A percentile compares a stretch with the other conserved stretches of the same genome.
phyloP scores from a whole-genome alignment of 1,140 invertebrate species.

The Drosophila takahashii region DNA sequence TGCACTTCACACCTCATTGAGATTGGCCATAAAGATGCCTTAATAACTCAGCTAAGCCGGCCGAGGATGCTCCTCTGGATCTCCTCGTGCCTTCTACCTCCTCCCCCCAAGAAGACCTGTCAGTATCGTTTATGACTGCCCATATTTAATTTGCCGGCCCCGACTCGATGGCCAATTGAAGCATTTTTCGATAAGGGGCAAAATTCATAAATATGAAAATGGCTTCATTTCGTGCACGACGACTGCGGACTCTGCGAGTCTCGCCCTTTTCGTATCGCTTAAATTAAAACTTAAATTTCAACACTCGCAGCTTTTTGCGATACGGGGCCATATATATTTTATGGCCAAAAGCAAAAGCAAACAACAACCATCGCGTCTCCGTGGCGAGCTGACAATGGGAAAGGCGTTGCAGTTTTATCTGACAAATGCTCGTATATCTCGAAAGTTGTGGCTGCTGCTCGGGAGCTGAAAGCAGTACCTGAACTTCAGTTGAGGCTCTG shows the following conservation, averaged over 20 bases:
- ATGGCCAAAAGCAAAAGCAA: conserved; percentile 54
- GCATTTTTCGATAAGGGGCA: conserved; percentile 75
- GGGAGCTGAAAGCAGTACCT: conserved; percentile 6
- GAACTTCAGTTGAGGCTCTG: not conserved
- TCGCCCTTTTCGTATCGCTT: conserved; percentile 73
- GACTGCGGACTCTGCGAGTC: conserved; percentile 17
- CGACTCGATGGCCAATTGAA: conserved; percentile 74
- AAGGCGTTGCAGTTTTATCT: conserved; percentile 80
- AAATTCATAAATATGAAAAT: conserved; percentile 83
- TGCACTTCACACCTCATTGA: conserved; percentile 84
- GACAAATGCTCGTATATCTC: conserved; percentile 80
- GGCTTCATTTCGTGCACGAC: conserved; percentile 70
- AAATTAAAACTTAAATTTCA: conserved; percentile 83
- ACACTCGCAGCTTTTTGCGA: conserved; percentile 67
- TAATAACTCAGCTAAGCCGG: conserved; percentile 81
- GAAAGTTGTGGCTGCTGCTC: conserved; percentile 65
- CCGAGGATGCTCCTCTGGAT: conserved; percentile 22
- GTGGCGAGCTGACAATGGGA: conserved; percentile 73
- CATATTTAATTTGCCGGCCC: conserved; percentile 74
- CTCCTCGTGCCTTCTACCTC: not conserved
- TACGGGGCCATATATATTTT: conserved; percentile 73
- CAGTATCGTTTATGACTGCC: conserved; percentile 82
- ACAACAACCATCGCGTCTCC: conserved; percentile 19
- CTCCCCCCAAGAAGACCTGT: conserved; percentile 37
- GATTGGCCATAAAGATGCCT: conserved; percentile 84